Conservation (phyloP, 2,113 vertebrate species). For the Nettapus auritus region DNA sequence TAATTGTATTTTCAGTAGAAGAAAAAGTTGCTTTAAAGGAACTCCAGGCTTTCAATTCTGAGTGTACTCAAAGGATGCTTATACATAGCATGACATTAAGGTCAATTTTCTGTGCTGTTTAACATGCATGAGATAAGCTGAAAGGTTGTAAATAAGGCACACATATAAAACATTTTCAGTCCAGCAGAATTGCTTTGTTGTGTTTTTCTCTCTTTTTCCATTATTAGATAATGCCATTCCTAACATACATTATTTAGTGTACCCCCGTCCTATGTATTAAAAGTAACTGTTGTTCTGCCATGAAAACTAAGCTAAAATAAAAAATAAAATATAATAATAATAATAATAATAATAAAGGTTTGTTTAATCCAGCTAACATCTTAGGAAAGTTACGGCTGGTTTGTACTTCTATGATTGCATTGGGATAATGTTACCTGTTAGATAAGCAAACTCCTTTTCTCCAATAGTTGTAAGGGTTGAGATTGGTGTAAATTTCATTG, state of each 20-base stretch:
- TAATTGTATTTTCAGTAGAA: not conserved
- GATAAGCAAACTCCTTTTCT: not conserved
- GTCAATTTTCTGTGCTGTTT: not conserved
- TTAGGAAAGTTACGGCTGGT: not conserved
- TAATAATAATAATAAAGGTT: not conserved
- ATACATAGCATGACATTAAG: not conserved
- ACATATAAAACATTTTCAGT: accelerated
- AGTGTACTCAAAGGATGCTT: not conserved
- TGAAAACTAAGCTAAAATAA: not conserved
- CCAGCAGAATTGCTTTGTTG: not conserved
- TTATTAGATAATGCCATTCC: not conserved
- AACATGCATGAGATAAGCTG: not conserved
- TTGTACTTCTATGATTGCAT: not conserved
- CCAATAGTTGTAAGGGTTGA: accelerated
- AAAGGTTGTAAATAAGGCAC: not conserved
- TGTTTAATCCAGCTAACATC: not conserved
- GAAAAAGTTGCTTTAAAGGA: not conserved
- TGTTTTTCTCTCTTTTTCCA: not conserved
- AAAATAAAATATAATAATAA: too few relatives aligned
- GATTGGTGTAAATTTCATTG: not conserved
- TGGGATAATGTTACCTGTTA: not conserved
- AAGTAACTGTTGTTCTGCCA: not conserved
- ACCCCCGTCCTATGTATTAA: not conserved
- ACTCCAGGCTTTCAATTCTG: not conserved
- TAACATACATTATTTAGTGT: not conserved